Conservation (phyloP, 1,140 invertebrate species). For the Mya arenaria region DNA sequence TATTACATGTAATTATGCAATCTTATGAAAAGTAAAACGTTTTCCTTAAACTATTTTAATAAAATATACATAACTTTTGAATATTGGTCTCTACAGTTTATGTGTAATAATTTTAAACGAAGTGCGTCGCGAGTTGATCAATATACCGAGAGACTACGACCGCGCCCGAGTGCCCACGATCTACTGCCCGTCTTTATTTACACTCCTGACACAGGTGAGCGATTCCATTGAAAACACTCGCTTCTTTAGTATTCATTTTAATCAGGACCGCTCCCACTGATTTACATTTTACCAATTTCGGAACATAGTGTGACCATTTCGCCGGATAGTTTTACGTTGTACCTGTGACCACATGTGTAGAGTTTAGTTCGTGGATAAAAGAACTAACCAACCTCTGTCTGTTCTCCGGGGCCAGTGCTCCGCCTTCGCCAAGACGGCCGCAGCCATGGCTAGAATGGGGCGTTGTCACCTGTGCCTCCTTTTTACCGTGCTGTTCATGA, state of each 20-base stretch:
- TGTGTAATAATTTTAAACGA: too few relatives aligned
- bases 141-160: too few relatives aligned
- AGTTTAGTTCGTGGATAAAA: too few relatives aligned
- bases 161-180: too few relatives aligned
- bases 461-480: constrained; percentile 37
- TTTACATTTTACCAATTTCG: not conserved
- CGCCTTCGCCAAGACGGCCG: not conserved
- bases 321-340: not conserved
- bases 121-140: too few relatives aligned
- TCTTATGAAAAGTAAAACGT: too few relatives aligned
- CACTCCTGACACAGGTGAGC: not conserved
- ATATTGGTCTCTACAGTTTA: too few relatives aligned
- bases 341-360: not conserved
- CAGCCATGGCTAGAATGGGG: constrained; percentile 28
- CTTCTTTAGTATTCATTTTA: not conserved
- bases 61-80: too few relatives aligned
- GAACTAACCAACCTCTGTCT: too few relatives aligned
- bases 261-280: not conserved
- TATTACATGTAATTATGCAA: too few relatives aligned
- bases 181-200: not conserved
- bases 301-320: not conserved
- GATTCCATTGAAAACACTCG: not conserved
- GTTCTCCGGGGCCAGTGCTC: too few relatives aligned
- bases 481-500: constrained; percentile 35
- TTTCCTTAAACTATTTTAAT: too few relatives aligned